These are phyloP conservation scores for Calliphora vomitoria DNA, from an alignment of 2,888 invertebrate genomes.

Conservation along the genomic window DNA sequence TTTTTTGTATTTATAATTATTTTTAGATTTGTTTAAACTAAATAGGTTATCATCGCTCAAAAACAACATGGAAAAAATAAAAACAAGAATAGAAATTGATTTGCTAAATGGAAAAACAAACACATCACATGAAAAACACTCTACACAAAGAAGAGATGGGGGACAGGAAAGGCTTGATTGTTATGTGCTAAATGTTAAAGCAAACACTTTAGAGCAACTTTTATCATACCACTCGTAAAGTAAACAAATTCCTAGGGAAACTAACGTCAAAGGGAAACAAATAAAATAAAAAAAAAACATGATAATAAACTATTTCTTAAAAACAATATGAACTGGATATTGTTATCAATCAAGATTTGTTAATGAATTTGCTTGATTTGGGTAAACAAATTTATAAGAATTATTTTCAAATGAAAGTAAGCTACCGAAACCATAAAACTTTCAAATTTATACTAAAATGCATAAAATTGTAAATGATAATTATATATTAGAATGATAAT, in stretches of 20 bases:
- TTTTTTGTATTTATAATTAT: too few relatives aligned
- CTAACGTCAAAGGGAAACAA: not conserved
- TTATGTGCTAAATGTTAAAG: not conserved
- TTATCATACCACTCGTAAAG: not conserved
- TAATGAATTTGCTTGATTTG: too few relatives aligned
- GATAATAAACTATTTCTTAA: not conserved
- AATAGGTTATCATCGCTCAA: conserved; percentile 23
- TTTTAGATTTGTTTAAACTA: not conserved
- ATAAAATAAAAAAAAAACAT: not conserved
- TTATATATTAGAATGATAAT: too few relatives aligned
- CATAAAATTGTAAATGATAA: too few relatives aligned
- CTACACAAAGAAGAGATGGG: not conserved
- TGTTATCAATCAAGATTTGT: too few relatives aligned
- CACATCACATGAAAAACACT: not conserved
- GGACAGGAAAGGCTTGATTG: not conserved
- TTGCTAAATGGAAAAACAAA: conserved; percentile 9
- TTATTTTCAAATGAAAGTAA: too few relatives aligned
- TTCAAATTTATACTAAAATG: too few relatives aligned
- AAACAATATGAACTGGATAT: not conserved
- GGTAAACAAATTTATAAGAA: too few relatives aligned
- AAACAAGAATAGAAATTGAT: conserved; percentile 4
- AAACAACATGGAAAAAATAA: conserved; percentile 2
- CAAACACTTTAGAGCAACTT: not conserved
- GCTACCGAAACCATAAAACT: too few relatives aligned
- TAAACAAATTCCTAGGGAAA: conserved; percentile 8